Percentiles rank a stretch among this genome's conserved stretches.
These are phyloP conservation scores for Ooceraea biroi DNA, from an alignment of 1,140 invertebrate species.

Conservation along the genomic window DNA sequence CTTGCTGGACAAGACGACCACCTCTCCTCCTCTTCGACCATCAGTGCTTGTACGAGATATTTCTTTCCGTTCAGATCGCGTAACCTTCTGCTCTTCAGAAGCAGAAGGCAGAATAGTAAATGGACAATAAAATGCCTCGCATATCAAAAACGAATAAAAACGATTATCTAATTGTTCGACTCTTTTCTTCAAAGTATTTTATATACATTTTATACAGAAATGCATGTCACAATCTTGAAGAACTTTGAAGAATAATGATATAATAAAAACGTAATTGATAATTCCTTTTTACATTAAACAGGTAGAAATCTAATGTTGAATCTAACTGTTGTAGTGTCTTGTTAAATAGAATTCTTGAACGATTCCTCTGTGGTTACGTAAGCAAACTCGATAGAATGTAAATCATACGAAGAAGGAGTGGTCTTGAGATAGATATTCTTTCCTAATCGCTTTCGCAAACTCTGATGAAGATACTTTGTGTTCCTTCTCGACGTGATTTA, in stretches of 20 bases:
- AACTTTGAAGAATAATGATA: not conserved
- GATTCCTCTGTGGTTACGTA: not conserved
- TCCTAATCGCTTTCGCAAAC: constrained; percentile 25
- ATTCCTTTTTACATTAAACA: not conserved
- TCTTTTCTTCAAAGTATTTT: not conserved
- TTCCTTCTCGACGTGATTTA: constrained; percentile 6
- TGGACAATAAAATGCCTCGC: constrained; percentile 14
- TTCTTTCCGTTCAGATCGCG: constrained; percentile 30
- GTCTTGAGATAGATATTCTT: constrained; percentile 18
- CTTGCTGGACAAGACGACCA: constrained; percentile 63
- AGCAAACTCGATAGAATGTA: constrained; percentile 16
- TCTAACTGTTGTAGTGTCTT: not conserved
- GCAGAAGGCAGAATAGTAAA: constrained; percentile 12
- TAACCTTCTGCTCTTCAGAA: constrained; percentile 5
- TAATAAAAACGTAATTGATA: not conserved
- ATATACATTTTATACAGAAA: not conserved
- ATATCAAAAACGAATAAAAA: not conserved
- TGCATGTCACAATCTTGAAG: not conserved
- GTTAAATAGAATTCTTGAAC: not conserved
- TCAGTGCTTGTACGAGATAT: constrained; percentile 20
- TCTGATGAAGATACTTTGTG: constrained; percentile 8
- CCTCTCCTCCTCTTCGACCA: not conserved
- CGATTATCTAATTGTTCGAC: not conserved
- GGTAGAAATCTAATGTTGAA: not conserved
- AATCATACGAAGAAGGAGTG: not conserved